Evolutionary conservation across 2,888 invertebrate genomes (phyloP), one percentile per base, ranked within the genome.

Genomic region (Drosophila nr. perissopoda): DNA sequence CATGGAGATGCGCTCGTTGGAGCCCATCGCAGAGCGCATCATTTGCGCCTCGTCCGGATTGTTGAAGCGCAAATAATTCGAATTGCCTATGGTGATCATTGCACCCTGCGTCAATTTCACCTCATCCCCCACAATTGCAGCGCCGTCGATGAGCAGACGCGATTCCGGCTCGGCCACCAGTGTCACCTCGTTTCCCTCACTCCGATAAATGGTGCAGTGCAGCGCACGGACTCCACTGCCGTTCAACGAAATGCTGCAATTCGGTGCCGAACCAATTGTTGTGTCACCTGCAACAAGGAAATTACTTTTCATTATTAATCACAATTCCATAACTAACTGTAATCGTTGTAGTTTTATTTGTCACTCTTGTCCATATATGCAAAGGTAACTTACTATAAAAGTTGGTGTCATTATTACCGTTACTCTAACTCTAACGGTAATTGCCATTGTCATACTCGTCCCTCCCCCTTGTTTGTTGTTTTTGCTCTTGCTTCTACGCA

Each of bases 61-160:
- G 93, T 98, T 98, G 94, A 98, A 98, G 49, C 98, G 96, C 93
- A 98, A 95, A 93, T 97, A 97, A 93, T 97, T 98, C 60, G 98
- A 97, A 58, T 97, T 95, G 34, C 98, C 98, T 83, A 98, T 96
- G 60, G 97, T 97, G 77, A 98, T 94, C 97, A 98, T 98, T 91
- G 97, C 97, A 89, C 98, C 98, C 95, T 98, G 97, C 16, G 96
- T 96, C 53, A 98, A 94, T 82, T 97, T 94, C 5, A 96, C 96
- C 48, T 98, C 96, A 80, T 95, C 95, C 6, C 49, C 73, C 76
- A 94, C 94, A 67, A 97, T 95, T 29, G 94, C 94, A 53, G 95
- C 93, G 18, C 97, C 97, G 94, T 98, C 98, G 61, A 98, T 95
- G 18, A 95, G 91, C 29, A 96, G 95, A 85, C 95, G 95, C 54